Conservation (phyloP, 2,113 vertebrate genomes). For the Alectura lathami region DNA sequence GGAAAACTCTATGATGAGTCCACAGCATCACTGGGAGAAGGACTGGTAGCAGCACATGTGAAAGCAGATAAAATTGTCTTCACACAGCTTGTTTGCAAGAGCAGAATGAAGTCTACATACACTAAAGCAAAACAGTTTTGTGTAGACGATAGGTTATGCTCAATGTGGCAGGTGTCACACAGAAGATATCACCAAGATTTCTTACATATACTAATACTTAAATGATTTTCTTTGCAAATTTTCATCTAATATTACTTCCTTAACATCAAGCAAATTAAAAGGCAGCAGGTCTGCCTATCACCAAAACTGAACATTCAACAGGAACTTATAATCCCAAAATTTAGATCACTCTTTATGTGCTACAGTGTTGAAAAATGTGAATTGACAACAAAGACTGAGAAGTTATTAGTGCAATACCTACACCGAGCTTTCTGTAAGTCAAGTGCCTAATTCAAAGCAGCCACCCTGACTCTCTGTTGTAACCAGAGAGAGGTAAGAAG, state of each 20-base stretch:
- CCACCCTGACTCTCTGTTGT: neutral
- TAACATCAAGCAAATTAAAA: neutral
- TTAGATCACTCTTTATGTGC: neutral
- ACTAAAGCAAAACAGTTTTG: neutral
- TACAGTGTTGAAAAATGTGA: neutral
- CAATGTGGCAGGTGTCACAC: neutral
- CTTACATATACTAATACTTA: neutral
- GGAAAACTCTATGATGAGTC: neutral
- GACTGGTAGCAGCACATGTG: neutral
- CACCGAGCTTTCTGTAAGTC: neutral
- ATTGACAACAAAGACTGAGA: neutral
- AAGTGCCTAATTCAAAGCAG: neutral
- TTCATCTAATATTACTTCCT: neutral
- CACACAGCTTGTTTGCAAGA: neutral
- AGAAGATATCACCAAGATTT: neutral
- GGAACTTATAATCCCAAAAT: neutral
- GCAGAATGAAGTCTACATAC: neutral
- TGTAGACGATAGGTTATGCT: neutral
- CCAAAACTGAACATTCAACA: neutral
- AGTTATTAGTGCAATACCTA: neutral
- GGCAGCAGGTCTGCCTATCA: neutral
- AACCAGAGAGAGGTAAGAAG: neutral
- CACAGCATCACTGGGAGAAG: neutral
- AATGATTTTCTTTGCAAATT: neutral
- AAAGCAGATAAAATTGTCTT: neutral